Evolutionary conservation across 1,140 invertebrate genomes (phyloP), one percentile per base, ranked within the genome.

Genomic region (Caenorhabditis tropicalis): DNA sequence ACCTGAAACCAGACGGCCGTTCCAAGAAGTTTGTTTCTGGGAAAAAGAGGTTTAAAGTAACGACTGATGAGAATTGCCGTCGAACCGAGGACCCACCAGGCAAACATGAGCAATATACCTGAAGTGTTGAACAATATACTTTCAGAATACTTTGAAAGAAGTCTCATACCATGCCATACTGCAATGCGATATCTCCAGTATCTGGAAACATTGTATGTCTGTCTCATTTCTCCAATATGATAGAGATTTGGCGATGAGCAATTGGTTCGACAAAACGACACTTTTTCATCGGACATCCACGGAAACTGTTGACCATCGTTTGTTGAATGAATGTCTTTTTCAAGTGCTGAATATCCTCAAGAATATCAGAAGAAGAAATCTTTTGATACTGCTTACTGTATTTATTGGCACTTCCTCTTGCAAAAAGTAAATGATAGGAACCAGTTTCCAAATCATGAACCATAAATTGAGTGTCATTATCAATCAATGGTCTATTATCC

Each of bases 1-100:
- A 82, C 60, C 58, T 86, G 85, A 43, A 85, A 86, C 85, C 85
- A 86, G 7, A 86, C 82, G 12, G 85, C 82, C 16, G 85, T 84
- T 4, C 85, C 85, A 16, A 81, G 48, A n/a, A 86, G 48, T 46
- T 84, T 83, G 24, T 49, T 79, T 39, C 85, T 24, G 0, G 85
- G 82, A 46, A 86, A 86, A 15, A 86, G 58, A 5, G 82, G 82
- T 81, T 86, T 86, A 29, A 86, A 84, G 58, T 84, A 86, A 19
- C 85, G 31, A 12, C 84, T 83, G 29, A 84, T 86, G 16, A 86
- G 53, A 39, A 86, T 86, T 9, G 82, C 85, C 21, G 46, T 65
- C 19, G 85, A 86, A 46, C 70, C 85, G 10, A 86, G 56, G 9
- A 86, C 82, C 85, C 85, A 86, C 85, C 85, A 86, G 6, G 82